Base-by-base conservation (phyloP, 2,113 vertebrate species). In the Coregonus clupeaformis region DNA sequence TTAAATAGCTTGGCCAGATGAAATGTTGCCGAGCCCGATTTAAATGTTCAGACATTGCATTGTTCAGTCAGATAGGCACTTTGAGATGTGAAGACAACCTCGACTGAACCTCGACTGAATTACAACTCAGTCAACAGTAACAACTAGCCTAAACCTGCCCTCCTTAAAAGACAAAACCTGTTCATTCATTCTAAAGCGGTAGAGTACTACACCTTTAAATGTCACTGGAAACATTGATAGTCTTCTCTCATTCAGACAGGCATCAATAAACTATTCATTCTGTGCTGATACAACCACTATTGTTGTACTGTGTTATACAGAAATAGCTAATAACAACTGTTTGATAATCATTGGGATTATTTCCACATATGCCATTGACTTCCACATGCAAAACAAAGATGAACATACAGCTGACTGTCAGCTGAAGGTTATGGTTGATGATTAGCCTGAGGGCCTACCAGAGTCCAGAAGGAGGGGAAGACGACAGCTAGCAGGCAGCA, bases 1-100 rank as follows among this genome's bases (percentile, higher is more conserved):
- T 78, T 86, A 77, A 60, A 71, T 82, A 75, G 79, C 75, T 59
- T 52, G 59, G 81, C 77, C 73, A 83, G 80, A 87, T 90, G 84
- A 87, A 90, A 88, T 87, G 68, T 79, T 70, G 74, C 62, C 60
- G 77, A 81, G 63, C 1, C 9, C 82, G 80, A 88, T 90, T 84
- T 85, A 88, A 88, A 69, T 45, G 63, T 75, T 32, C 32, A 32
- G 78, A 81, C 9, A 49, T 59, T 59, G 55, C 55, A 59, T 7
- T 36, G 36, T 42, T 42, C 36, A 11, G 36, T 79, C 74, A 78
- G 47, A 79, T 22, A 20, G 68, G 22, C 60, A 77, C 27, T 63
- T 66, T 52, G 68, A 78, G 80, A 77, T 77, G 60, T 78, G 77
- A 89, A 75, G 64, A 77, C 60, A 85, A 76, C 64, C 83, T 77